Percentiles rank a stretch among this genome's conserved stretches.
Conservation (phyloP, 1,140 invertebrate genomes). For the Elysia chlorotica region DNA sequence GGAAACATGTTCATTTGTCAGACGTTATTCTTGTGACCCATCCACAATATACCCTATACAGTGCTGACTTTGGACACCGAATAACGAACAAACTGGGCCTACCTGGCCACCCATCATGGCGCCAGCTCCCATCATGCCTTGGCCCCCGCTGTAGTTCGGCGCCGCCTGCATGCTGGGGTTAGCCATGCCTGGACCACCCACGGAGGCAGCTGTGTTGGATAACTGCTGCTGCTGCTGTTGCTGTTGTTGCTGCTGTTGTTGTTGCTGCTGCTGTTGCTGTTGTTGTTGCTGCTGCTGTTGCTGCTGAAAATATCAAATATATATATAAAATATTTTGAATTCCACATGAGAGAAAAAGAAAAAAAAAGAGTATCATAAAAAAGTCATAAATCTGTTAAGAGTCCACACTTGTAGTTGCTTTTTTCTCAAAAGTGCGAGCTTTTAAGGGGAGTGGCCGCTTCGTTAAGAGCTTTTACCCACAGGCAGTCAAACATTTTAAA, state of each 20-base stretch:
- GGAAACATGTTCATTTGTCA: too few relatives aligned
- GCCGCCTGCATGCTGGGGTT: too few relatives aligned
- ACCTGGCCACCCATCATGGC: too few relatives aligned
- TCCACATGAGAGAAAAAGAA: slow-evolving; percentile 21
- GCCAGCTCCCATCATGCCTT: neutral
- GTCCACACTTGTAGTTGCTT: too few relatives aligned
- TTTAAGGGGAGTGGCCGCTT: slow-evolving; percentile 26
- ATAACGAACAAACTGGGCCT: too few relatives aligned
- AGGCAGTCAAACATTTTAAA: too few relatives aligned
- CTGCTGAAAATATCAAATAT: slow-evolving; percentile 21
- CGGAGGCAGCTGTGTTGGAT: neutral
- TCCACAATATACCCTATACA: neutral
- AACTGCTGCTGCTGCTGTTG: slow-evolving; percentile 16
- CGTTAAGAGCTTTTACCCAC: neutral
- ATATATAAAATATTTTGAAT: too few relatives aligned
- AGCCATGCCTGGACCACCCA: neutral
- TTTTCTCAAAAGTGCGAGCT: slow-evolving; percentile 28
- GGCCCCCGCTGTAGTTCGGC: too few relatives aligned
- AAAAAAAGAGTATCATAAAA: slow-evolving; percentile 11
- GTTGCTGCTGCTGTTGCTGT: slow-evolving; percentile 4
- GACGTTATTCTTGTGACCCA: neutral
- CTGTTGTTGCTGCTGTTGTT: slow-evolving; percentile 33
- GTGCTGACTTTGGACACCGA: too few relatives aligned
- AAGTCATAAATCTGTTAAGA: slow-evolving; percentile 13
- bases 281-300: slow-evolving; percentile 22